A percentile compares a stretch with the other conserved stretches of the same genome.
Evolutionary conservation across 2,888 invertebrate species (phyloP).

Genomic region (Drymonia ruficornis): DNA sequence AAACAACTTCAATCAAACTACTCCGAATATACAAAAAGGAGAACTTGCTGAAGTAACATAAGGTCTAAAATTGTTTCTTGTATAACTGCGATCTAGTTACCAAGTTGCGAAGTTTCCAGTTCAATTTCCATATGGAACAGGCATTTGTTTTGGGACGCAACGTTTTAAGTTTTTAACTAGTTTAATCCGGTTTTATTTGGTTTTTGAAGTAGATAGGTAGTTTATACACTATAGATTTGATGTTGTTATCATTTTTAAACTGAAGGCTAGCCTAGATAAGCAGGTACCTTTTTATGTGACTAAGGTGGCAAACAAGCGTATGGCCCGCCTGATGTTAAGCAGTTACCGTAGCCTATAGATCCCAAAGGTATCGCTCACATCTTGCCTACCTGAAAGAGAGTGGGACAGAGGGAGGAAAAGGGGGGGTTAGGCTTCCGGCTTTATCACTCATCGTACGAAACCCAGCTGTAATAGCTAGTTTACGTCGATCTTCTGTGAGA

Average conservation of each 20-base stretch:
- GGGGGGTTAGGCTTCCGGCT: too few relatives aligned
- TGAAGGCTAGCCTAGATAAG: too few relatives aligned
- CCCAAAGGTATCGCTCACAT: too few relatives aligned
- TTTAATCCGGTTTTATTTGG: conserved; percentile 19
- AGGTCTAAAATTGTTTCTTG: conserved; percentile 10
- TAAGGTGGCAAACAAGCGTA: too few relatives aligned
- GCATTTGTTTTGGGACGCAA: conserved; percentile 16
- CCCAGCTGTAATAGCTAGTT: too few relatives aligned
- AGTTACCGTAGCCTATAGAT: too few relatives aligned
- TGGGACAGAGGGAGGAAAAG: too few relatives aligned
- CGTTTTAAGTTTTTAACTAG: conserved; percentile 29
- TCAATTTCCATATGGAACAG: conserved; percentile 28
- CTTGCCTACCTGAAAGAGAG: too few relatives aligned
- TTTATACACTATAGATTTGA: not conserved
- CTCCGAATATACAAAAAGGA: conserved; percentile 5
- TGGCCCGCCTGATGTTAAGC: too few relatives aligned
- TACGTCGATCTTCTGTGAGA: too few relatives aligned
- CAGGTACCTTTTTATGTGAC: too few relatives aligned
- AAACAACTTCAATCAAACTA: conserved; percentile 9
- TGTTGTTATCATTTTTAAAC: not conserved
- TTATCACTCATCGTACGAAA: too few relatives aligned
- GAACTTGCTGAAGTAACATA: not conserved
- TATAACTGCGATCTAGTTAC: conserved; percentile 14
- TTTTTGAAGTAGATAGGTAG: conserved; percentile 15
- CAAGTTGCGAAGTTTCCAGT: conserved; percentile 22